phyloP scores from a whole-genome alignment of 2,113 vertebrate species.

The Zosterops lateralis region DNA sequence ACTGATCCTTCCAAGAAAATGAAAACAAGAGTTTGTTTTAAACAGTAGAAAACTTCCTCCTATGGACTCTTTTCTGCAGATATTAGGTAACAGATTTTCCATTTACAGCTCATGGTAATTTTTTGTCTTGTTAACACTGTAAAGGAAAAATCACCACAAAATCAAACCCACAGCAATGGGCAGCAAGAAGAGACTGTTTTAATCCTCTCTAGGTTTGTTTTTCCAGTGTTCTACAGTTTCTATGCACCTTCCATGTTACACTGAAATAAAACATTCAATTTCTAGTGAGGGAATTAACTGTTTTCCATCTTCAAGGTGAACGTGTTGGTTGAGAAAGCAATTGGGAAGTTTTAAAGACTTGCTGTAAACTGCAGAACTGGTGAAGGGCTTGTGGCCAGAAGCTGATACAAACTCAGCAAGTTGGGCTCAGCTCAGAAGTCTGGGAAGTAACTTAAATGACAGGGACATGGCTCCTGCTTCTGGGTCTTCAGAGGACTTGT shows the following conservation, averaged over 20 bases:
- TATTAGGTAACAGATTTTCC: neutral
- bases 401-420: neutral
- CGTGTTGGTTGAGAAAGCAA: neutral
- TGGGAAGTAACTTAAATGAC: neutral
- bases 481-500: neutral
- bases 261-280: neutral
- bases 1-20: neutral
- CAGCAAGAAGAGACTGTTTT: neutral
- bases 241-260: neutral
- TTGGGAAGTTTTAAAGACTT: neutral
- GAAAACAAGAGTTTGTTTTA: neutral
- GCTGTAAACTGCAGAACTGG: neutral
- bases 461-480: neutral
- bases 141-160: neutral
- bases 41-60: neutral
- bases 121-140: neutral
- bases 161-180: neutral
- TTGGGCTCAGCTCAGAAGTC: neutral
- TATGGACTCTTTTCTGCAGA: neutral
- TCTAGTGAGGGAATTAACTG: neutral
- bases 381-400: neutral
- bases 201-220: neutral
- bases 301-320: neutral
- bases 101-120: neutral
- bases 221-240: neutral